phyloP scores from a whole-genome alignment of 2,113 vertebrate genomes.

The Sylvicapra grimmia region DNA sequence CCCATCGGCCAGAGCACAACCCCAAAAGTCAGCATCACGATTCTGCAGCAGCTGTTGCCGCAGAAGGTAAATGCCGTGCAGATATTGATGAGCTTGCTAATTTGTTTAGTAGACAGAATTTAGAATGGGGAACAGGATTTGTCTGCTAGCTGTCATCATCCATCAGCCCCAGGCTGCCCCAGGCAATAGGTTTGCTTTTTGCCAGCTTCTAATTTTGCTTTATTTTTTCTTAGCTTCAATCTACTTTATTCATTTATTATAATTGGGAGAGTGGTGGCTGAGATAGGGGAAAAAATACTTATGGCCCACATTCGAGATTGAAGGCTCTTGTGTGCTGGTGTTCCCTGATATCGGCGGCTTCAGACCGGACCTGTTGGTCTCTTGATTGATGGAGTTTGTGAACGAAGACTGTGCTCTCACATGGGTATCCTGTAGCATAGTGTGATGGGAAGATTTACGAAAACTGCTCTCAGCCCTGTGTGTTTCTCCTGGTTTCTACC shows the following conservation, averaged over 20 bases:
- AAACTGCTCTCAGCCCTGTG: neutral
- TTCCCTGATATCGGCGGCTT: neutral
- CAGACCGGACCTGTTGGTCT: neutral
- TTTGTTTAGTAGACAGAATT: conserved; percentile 77
- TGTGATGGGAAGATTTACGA: neutral
- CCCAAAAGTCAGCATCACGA: conserved; percentile 55
- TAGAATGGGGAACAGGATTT: conserved; percentile 71
- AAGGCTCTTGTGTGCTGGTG: neutral
- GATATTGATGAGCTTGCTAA: conserved; percentile 80
- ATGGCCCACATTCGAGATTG: neutral
- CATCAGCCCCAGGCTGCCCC: conserved; percentile 77
- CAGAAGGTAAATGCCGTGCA: conserved; percentile 72
- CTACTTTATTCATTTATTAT: conserved; percentile 76
- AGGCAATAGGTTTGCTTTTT: conserved; percentile 77
- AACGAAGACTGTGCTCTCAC: neutral
- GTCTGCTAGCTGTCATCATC: conserved; percentile 82
- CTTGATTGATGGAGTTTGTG: neutral
- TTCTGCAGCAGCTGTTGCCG: conserved; percentile 74
- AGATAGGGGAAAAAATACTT: neutral
- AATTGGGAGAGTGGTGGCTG: conserved; percentile 48
- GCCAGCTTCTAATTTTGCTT: conserved; percentile 79
- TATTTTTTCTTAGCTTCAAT: conserved; percentile 73
- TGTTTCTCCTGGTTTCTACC: neutral
- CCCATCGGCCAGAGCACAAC: conserved; percentile 40
- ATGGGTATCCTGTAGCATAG: rapidly evolving